Conservation (phyloP, 1,140 invertebrate genomes). For the Monochamus saltuarius region DNA sequence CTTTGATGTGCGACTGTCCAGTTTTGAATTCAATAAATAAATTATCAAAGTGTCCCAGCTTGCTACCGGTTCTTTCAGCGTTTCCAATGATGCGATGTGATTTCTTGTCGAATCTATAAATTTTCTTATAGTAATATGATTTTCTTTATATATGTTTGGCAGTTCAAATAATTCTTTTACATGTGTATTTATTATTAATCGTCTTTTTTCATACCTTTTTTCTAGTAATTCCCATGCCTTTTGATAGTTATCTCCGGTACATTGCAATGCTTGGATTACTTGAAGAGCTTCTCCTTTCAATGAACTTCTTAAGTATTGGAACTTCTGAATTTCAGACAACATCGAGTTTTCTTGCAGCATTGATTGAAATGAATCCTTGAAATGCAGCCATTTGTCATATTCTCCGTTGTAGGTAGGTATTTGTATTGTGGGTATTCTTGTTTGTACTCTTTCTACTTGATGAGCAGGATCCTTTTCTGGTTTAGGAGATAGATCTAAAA, state of each 20-base stretch:
- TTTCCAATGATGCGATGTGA: constrained; percentile 14
- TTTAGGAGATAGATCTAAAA: too few species aligned
- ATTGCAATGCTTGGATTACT: constrained; percentile 2
- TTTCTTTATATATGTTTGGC: constrained; percentile 18
- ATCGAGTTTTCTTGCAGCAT: constrained; percentile 36
- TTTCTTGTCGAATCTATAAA: constrained; percentile 17
- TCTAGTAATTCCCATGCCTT: constrained; percentile 42
- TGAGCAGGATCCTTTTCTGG: too few species aligned
- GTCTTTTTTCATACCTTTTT: constrained; percentile 42
- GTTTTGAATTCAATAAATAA: constrained; percentile 27
- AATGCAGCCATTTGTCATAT: constrained; percentile 40
- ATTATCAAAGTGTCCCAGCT: constrained; percentile 23
- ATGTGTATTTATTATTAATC: constrained; percentile 29
- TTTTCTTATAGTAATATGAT: constrained; percentile 5
- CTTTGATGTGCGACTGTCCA: constrained; percentile 24
- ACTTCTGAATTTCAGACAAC: constrained; percentile 18
- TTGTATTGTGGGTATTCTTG: constrained; percentile 9
- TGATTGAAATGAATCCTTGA: constrained; percentile 40
- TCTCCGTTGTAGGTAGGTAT: constrained; percentile 38
- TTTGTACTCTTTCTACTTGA: neutral
- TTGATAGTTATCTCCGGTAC: constrained; percentile 33
- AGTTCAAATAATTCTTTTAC: constrained; percentile 18
- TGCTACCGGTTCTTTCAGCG: constrained; percentile 10
- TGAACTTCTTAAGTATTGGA: neutral
- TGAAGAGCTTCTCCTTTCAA: neutral